Base-by-base conservation (phyloP, 2,797 vertebrate species). In the Cephalopachus bancanus region DNA sequence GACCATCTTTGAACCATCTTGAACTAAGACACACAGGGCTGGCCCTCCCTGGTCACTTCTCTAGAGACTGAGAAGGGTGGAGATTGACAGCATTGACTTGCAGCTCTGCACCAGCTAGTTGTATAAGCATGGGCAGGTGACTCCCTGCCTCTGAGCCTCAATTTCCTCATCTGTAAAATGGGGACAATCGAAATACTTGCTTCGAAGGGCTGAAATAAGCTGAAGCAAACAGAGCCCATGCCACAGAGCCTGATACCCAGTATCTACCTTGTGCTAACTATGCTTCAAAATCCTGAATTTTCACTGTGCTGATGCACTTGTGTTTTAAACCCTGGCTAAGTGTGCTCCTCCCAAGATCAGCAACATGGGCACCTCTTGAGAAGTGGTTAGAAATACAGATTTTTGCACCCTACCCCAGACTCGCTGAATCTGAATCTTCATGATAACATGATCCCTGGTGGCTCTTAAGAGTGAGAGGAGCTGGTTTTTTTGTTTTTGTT, bases 351-450 rank as follows among this genome's bases (percentile, higher is more conserved):
- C 14, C 71, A 69, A 28, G 81, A 67, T 12, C 57, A 76, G 44
- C 4, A 5, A 17, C 9, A 1, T 0, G 3, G 10, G 51, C 16
- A 24, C 15, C 71, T 19, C 1, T 53, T 30, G 24, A 49, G 28
- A 53, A 26, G 49, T 53, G 49, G 49, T 76, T 19, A 30, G 49
- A 76, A 76, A 76, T 19, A 5, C 26, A 75, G 51, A 26, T 20
- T 30, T 51, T 57, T 44, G 28, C 5, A 53, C 26, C 44, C 89
- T 12, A 26, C 1, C 24, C 24, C 6, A 51, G 15, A 37, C 17
- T 55, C 10, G 3, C n/a, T 22, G 30, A 80, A 22, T 10, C 7
- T 0, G 0, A n/a, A 65, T 22, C 30, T 20, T 53, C 28, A 28
- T 12, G 7, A 30, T 28, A 20, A 57, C 14, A 15, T 1, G 20